Conservation (phyloP, 2,797 vertebrate species). For the Tympanoctomys barrerae region DNA sequence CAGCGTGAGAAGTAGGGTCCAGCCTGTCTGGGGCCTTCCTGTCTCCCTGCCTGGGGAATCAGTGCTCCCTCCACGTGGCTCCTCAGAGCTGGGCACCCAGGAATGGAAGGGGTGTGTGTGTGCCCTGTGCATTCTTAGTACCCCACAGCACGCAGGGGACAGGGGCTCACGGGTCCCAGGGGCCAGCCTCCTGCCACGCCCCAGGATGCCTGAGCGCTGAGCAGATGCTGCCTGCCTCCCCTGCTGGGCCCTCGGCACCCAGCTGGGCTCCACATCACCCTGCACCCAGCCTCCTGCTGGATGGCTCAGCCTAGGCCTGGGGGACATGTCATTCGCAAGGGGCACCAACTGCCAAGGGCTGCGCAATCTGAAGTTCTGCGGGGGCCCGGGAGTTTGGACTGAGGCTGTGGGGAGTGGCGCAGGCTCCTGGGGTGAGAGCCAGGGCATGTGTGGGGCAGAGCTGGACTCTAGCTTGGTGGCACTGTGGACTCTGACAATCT, state of each 20-base stretch:
- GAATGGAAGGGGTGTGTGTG: not conserved
- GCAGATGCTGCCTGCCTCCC: not conserved
- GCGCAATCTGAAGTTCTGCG: fast-evolving
- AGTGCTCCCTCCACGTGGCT: not conserved
- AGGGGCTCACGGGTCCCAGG: not conserved
- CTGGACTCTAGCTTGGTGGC: not conserved
- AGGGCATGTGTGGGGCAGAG: not conserved
- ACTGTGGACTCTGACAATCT: fast-evolving
- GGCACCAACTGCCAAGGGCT: not conserved
- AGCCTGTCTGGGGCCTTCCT: not conserved
- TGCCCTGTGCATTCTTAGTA: not conserved
- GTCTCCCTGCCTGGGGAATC: not conserved
- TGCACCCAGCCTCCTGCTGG: fast-evolving
- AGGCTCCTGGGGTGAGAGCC: fast-evolving
- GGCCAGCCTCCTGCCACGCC: not conserved
- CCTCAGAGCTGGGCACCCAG: not conserved
- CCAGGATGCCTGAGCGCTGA: no score
- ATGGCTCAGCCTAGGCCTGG: not conserved
- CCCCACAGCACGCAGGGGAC: fast-evolving
- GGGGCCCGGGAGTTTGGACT: not conserved
- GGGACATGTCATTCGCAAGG: not conserved
- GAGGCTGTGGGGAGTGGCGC: fast-evolving
- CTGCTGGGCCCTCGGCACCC: not conserved
- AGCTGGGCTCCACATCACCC: no score
- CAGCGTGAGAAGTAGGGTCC: not conserved